These are phyloP conservation scores for Morpho helenor DNA, from an alignment of 2,888 invertebrate species.

Conservation along the genomic window DNA sequence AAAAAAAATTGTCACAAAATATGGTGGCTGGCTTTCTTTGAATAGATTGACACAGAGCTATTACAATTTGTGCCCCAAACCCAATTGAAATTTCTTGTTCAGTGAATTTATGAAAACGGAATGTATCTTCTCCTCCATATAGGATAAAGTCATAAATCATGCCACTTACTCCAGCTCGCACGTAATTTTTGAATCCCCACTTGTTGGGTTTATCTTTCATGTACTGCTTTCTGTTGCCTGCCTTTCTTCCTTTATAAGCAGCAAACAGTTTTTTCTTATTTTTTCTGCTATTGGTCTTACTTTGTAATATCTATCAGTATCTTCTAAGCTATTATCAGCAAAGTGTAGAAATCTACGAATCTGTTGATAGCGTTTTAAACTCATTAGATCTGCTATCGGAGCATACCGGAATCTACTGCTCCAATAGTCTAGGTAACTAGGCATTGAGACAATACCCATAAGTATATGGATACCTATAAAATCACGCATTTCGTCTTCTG, in stretches of 20 bases:
- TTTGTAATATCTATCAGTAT: no score
- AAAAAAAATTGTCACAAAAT: constrained; percentile 25
- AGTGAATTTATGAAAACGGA: constrained; percentile 30
- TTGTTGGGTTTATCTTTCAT: no score
- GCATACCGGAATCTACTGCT: constrained; percentile 23
- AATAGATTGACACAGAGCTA: constrained; percentile 24
- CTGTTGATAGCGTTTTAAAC: constrained; percentile 28
- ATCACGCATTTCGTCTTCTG: constrained; percentile 30
- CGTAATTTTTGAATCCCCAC: no score
- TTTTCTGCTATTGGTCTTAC: constrained; percentile 12
- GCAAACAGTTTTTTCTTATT: no score
- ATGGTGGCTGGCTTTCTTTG: constrained; percentile 18
- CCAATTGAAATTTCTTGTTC: constrained; percentile 31
- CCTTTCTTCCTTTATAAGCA: no score
- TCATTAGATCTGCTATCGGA: constrained; percentile 34
- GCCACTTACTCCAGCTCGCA: constrained; percentile 35
- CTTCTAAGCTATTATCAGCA: no score
- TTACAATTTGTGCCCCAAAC: constrained; percentile 37
- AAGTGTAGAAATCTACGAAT: no score
- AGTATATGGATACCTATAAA: constrained; percentile 36
- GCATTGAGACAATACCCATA: constrained; percentile 36
- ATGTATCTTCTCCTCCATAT: constrained; percentile 39
- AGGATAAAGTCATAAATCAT: constrained; percentile 43
- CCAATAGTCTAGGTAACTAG: constrained; percentile 34
- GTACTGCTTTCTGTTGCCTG: constrained; percentile 17